Percentiles rank a stretch among this genome's conserved stretches.
Conservation (phyloP, 1,140 invertebrate species). For the Thaumatotibia leucotreta region DNA sequence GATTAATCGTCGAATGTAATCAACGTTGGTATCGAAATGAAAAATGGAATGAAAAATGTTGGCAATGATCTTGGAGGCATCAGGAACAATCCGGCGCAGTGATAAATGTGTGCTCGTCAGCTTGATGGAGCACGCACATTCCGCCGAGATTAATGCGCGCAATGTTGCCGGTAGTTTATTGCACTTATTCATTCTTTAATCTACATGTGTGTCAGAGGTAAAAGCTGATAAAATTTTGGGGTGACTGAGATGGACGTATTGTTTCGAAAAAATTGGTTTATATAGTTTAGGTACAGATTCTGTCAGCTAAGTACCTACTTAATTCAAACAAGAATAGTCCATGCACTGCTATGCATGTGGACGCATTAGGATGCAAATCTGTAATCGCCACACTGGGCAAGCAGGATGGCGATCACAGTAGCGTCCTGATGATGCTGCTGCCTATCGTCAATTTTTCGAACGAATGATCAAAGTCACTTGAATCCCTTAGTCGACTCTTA, state of each 20-base stretch:
- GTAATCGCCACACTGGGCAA: no score
- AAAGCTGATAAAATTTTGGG: background rate
- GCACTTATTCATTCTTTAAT: background rate
- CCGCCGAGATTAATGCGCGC: constrained; percentile 23
- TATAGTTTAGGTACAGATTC: no score
- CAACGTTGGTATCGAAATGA: constrained; percentile 5
- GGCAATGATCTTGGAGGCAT: background rate
- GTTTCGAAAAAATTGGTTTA: background rate
- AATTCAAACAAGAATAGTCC: no score
- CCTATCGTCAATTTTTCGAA: no score
- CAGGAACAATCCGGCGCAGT: constrained; percentile 8
- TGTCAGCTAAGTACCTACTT: no score
- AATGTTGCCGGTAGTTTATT: constrained; percentile 2
- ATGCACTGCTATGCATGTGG: no score
- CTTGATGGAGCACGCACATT: constrained; percentile 22
- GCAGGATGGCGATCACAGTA: no score
- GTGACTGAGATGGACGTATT: background rate
- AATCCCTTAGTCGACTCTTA: no score
- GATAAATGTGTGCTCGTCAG: constrained; percentile 30
- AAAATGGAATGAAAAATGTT: constrained; percentile 7
- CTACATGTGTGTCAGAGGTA: background rate
- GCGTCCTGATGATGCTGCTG: no score
- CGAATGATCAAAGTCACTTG: no score
- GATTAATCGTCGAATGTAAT: constrained; percentile 6
- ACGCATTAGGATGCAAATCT: no score